Conservation (phyloP, 2,797 vertebrate genomes). For the Darevskia nairensis region DNA sequence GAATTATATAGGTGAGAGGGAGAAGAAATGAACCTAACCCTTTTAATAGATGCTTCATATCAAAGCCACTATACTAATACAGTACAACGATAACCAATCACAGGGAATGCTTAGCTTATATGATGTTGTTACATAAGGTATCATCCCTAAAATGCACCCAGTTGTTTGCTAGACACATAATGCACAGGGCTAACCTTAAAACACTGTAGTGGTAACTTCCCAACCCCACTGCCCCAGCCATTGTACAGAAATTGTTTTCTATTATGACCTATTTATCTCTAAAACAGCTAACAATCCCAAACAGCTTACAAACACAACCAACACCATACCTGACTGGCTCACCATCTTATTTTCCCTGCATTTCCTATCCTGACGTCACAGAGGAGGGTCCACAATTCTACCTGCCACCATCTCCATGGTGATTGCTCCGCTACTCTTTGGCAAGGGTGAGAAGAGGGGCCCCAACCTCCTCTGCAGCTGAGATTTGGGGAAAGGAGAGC, state of each 20-base stretch:
- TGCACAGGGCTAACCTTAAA: not conserved
- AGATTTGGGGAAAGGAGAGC: not conserved
- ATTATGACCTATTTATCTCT: not conserved
- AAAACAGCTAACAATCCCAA: not conserved
- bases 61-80: fast-evolving
- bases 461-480: not conserved
- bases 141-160: not conserved
- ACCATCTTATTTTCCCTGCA: not conserved
- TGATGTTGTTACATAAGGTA: not conserved
- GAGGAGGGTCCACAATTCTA: not conserved
- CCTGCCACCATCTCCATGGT: not conserved
- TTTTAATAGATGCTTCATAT: not conserved
- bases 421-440: not conserved
- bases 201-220: not conserved
- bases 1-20: not conserved
- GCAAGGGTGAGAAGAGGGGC: not conserved
- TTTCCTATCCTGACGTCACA: not conserved
- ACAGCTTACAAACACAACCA: not conserved
- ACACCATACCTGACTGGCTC: not conserved
- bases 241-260: not conserved
- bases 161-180: not conserved
- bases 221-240: not conserved
- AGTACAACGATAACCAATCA: not conserved
- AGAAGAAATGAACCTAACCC: not conserved
- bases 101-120: no score